Base-by-base conservation (phyloP, 1,140 invertebrate species). In the Chrysopa pallens region DNA sequence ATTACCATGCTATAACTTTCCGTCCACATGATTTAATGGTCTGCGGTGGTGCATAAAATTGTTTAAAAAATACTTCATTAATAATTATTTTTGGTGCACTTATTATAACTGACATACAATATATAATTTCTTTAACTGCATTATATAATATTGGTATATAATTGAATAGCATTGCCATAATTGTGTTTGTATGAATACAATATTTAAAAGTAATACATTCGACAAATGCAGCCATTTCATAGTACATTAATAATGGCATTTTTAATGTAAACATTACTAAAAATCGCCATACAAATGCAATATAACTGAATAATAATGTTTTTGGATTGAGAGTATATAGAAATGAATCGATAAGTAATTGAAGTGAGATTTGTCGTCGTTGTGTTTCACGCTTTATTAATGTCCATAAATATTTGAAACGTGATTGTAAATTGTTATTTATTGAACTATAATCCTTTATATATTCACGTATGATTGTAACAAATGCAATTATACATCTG, bases 11-110 rank as follows among this genome's bases (percentile, higher is more conserved):
- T 23, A 83, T 72, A 1, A 82, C 75, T 63, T 86, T 85, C 44
- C 82, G 66, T 6, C 82, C 83, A 42, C 77, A 80, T 6, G 80
- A 66, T 0, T 78, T 79, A 15, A 78, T 70, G 8, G 73, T 78
- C 52, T 82, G 74, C 6, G 83, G 54, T 6, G 73, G 67, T 54
- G 58, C 68, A 42, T 58, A 57, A 14, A 62, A 55, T 43, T 63
- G 58, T 1, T 12, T 50, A 11, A 62, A 48, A 6, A 76, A 66
- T 0, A 78, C 48, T 45, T 76, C 74, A 14, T 78, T 67, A 1
- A 74, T 52, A 11, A 80, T 64, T 5, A 68, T 66, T 28, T 69
- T 62, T 0, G 76, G 74, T 0, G 72, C 72, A 35, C 58, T 64
- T 37, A 74, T 62, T 0, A 67, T 51, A 29, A 78, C 63, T 50